Evolutionary conservation across 64 coral and sea anemone species (phyloP).

Genomic region (Actinia tenebrosa): DNA sequence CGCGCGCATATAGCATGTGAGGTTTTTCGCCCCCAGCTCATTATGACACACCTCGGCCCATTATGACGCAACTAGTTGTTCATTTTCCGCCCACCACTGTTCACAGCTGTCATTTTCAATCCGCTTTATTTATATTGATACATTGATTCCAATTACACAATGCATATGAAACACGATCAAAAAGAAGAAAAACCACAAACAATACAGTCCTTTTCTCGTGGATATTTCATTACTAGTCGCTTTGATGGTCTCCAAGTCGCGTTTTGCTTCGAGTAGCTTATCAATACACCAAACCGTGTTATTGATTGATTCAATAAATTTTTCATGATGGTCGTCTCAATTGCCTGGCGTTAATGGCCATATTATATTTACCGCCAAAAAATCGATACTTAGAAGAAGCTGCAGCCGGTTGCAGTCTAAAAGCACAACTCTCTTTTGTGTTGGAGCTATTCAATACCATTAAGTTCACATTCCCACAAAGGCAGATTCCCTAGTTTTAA

Average conservation of each 20-base stretch:
- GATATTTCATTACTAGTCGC: not conserved
- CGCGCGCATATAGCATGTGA: not conserved
- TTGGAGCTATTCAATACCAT: slow-evolving; percentile 1
- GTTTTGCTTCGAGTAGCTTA: not conserved
- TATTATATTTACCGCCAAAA: slow-evolving; percentile 8
- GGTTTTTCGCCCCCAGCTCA: not conserved
- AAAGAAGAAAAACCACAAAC: not conserved
- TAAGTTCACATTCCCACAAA: not conserved
- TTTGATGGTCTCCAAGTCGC: not conserved
- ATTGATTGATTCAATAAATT: slow-evolving; percentile 8
- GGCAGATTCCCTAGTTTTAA: not conserved
- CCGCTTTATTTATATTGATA: not conserved
- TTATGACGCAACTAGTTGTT: slow-evolving; percentile 6
- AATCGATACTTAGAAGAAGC: slow-evolving; percentile 6
- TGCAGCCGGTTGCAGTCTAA: not conserved
- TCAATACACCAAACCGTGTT: not conserved
- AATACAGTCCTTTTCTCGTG: not conserved
- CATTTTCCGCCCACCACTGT: slow-evolving; percentile 9
- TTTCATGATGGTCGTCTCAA: slow-evolving; percentile 2
- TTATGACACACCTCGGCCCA: not conserved
- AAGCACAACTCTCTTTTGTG: not conserved
- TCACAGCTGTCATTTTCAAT: not conserved
- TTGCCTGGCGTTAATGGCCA: slow-evolving; percentile 16
- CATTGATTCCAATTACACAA: not conserved
- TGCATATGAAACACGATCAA: not conserved